Percentiles rank a stretch among this genome's conserved stretches.
Conservation (phyloP, 2,888 invertebrate genomes). For the Acanthosepion esculentum region DNA sequence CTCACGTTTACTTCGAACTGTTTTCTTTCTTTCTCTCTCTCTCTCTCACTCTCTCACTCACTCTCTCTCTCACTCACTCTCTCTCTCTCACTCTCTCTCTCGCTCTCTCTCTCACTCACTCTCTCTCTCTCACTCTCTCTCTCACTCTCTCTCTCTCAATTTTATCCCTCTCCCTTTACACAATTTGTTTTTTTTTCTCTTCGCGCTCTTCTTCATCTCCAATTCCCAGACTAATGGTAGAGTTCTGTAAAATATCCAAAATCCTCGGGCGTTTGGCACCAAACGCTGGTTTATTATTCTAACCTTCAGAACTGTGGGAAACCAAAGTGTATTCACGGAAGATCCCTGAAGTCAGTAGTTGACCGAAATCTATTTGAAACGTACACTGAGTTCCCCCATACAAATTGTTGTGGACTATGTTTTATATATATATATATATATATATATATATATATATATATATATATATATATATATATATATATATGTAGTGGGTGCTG, state of each 20-base stretch:
- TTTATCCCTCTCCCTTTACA: too few species aligned
- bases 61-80: too few species aligned
- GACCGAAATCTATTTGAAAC: not conserved
- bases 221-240: not conserved
- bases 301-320: slow-evolving; percentile 33
- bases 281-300: not conserved
- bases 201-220: not conserved
- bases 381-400: not conserved
- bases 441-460: too few species aligned
- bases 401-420: too few species aligned
- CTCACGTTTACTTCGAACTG: too few species aligned
- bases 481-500: not conserved
- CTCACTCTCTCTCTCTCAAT: too few species aligned
- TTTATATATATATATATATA: not conserved
- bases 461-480: not conserved
- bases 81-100: too few species aligned
- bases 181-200: not conserved
- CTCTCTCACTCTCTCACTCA: too few species aligned
- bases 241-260: not conserved
- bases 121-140: too few species aligned
- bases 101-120: too few species aligned
- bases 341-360: not conserved
- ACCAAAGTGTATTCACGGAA: not conserved
- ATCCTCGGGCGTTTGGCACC: not conserved
- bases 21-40: too few species aligned